phyloP scores from a whole-genome alignment of 2,888 invertebrate species.

The Cepaea hortensis region DNA sequence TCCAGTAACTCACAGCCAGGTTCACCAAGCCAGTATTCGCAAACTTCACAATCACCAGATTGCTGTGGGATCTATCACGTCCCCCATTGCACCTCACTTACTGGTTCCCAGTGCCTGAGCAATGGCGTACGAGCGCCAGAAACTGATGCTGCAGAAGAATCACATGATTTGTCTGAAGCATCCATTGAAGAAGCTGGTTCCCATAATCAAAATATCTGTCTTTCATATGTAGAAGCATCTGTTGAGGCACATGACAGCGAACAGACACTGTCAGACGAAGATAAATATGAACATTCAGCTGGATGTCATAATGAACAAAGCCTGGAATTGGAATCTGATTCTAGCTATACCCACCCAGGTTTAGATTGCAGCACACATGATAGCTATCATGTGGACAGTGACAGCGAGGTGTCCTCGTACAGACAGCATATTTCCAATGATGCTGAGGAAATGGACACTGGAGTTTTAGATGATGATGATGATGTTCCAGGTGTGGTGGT shows the following conservation, averaged over 20 bases:
- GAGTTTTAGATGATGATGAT: conserved; percentile 23
- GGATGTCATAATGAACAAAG: no score
- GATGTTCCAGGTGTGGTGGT: not conserved
- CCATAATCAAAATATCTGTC: not conserved
- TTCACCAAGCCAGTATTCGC: not conserved
- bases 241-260: not conserved
- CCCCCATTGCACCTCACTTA: not conserved
- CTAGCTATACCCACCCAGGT: not conserved
- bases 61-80: not conserved
- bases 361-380: no score
- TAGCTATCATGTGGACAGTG: not conserved
- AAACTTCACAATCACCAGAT: not conserved
- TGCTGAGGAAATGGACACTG: conserved; percentile 41
- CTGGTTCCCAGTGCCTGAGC: not conserved
- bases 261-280: not conserved
- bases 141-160: not conserved
- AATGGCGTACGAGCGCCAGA: not conserved
- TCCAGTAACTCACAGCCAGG: not conserved
- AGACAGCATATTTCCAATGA: conserved; percentile 22
- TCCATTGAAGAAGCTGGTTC: not conserved
- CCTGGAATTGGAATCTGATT: not conserved
- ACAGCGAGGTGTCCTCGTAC: conserved; percentile 22
- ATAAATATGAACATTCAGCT: not conserved
- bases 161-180: not conserved
- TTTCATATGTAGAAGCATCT: not conserved